Conservation (phyloP, 2,888 invertebrate genomes). For the Nomada goodeniana region DNA sequence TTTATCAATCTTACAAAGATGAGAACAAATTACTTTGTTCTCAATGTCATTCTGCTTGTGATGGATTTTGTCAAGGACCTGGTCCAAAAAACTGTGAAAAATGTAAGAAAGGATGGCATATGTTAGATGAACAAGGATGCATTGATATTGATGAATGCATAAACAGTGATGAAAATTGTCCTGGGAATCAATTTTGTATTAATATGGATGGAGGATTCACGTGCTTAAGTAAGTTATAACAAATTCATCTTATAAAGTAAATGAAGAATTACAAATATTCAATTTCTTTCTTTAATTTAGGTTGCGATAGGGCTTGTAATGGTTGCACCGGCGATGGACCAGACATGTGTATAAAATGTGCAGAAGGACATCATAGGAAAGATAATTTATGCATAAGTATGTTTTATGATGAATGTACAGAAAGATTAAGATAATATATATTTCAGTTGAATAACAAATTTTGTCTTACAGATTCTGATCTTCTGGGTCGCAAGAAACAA, state of each 20-base stretch:
- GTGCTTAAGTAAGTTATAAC: slow-evolving; percentile 86
- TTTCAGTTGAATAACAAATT: slow-evolving; percentile 4
- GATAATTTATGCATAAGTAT: slow-evolving; percentile 92
- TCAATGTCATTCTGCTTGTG: slow-evolving; percentile 92
- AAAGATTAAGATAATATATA: not conserved
- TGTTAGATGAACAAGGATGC: slow-evolving; percentile 91
- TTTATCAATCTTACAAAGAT: slow-evolving; percentile 91
- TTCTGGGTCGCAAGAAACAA: slow-evolving; percentile 85
- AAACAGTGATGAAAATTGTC: slow-evolving; percentile 86
- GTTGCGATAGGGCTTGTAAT: slow-evolving; percentile 93
- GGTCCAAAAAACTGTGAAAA: slow-evolving; percentile 89
- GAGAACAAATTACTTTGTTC: slow-evolving; percentile 91
- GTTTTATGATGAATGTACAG: slow-evolving; percentile 68
- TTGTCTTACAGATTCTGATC: slow-evolving; percentile 71
- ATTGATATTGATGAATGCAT: slow-evolving; percentile 94
- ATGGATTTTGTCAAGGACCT: slow-evolving; percentile 90
- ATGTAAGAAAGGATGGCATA: slow-evolving; percentile 90
- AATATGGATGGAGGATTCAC: slow-evolving; percentile 94
- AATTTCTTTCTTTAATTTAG: slow-evolving; percentile 74
- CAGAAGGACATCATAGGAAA: slow-evolving; percentile 89
- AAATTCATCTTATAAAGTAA: not conserved
- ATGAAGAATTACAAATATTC: not conserved
- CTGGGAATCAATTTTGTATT: slow-evolving; percentile 91
- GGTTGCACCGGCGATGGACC: slow-evolving; percentile 96
- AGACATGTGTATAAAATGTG: slow-evolving; percentile 94